Evolutionary conservation across 2,888 invertebrate species (phyloP).

Genomic region (Watsonalla binaria): DNA sequence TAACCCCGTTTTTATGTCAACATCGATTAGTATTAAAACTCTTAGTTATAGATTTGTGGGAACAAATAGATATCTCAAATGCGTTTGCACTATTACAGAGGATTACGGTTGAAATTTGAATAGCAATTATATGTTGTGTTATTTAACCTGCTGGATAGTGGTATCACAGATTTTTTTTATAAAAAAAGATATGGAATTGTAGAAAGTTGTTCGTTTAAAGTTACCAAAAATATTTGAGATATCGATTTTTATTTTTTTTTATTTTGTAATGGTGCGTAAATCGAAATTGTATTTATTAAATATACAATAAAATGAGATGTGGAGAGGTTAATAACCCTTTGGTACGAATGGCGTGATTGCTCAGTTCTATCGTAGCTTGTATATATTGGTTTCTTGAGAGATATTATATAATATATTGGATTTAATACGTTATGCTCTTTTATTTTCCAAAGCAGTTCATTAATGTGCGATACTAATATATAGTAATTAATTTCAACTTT

Average conservation of each 20-base stretch:
- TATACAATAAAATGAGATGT: neutral
- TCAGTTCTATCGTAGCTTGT: neutral
- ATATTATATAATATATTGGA: neutral
- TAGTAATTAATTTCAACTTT: too few relatives aligned
- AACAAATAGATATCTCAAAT: slow-evolving; percentile 14
- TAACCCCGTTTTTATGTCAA: slow-evolving; percentile 4
- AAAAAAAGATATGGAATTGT: too few relatives aligned
- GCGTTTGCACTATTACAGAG: slow-evolving; percentile 7
- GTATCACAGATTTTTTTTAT: too few relatives aligned
- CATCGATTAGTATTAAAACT: slow-evolving; percentile 11
- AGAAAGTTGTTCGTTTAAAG: too few relatives aligned
- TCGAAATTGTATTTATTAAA: neutral
- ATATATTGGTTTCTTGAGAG: neutral
- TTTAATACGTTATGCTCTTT: neutral
- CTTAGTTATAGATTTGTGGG: slow-evolving; percentile 8
- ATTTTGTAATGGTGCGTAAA: slow-evolving; percentile 32
- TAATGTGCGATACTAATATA: too few relatives aligned
- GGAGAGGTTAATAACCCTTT: neutral
- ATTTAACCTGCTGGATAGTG: neutral
- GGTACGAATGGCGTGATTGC: neutral
- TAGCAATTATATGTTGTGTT: neutral
- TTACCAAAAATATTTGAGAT: slow-evolving; percentile 4
- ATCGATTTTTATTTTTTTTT: slow-evolving; percentile 6
- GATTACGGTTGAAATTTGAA: neutral
- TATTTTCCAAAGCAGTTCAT: neutral